Evolutionary conservation across 2,888 invertebrate genomes (phyloP), one percentile per base, ranked within the genome.

Genomic region (Heliconius ethilla): DNA sequence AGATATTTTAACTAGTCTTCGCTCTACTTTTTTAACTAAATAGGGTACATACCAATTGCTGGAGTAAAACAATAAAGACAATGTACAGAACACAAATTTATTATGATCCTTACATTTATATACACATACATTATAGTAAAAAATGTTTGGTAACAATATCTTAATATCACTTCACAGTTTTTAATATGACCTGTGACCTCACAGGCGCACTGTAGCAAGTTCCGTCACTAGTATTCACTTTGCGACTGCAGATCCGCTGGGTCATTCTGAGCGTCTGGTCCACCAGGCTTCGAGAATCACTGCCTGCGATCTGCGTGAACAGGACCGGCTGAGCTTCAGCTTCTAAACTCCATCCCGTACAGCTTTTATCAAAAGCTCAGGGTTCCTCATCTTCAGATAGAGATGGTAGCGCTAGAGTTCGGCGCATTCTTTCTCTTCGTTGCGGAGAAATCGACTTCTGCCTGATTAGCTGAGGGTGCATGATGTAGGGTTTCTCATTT

Each of bases 311-410:
- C 70, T 59, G 75, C 40, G 63, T 65, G 65, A 65, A 76, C 79
- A 78, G 78, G 78, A 76, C 62, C 78, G 55, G 76, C 78, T 81
- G 78, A 73, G 78, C 85, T 84, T 85, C 85, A 85, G 88, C 88
- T 85, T 88, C 87, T 86, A 85, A 86, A 86, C 92, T 92, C 92
- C 91, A 89, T 90, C 90, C 89, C 89, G 85, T 82, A 83, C 82
- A 80, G 72, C 73, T 81, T 81, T 82, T 37, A 33, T 27, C 62
- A 79, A 70, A 73, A 77, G 86, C 87, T 94, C 94, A 94, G 85
- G 94, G 94, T 87, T 94, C 94, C 84, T 94, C 94, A 40, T 94
- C 94, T 78, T 94, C 94, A 6, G 94, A 94, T 15, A 94, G 87
- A 22, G 94, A 94, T 0, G 94, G 94, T 81, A 94, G 89, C 11